These are phyloP conservation scores for Neomonachus schauinslandi DNA, from an alignment of 2,113 vertebrate genomes.

Conservation along the genomic window DNA sequence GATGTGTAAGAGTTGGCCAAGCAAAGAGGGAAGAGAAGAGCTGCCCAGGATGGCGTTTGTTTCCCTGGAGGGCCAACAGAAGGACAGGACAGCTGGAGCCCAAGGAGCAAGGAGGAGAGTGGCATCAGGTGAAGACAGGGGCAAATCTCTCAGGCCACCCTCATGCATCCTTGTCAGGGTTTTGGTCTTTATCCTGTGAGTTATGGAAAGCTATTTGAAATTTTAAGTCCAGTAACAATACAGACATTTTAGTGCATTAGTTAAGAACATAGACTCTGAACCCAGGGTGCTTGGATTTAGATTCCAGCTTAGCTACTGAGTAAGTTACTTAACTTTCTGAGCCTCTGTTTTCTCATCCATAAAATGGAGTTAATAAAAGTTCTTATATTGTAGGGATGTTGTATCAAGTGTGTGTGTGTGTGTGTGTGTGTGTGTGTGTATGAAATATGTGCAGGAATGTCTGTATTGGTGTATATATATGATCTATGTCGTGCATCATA, in stretches of 20 bases:
- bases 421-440: background rate
- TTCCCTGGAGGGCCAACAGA: background rate
- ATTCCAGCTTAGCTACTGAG: background rate
- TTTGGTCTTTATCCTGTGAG: background rate
- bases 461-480: background rate
- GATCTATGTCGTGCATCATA: background rate
- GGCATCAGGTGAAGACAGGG: background rate
- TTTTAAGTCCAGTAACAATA: background rate
- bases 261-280: background rate
- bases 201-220: background rate
- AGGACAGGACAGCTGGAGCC: background rate
- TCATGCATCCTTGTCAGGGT: background rate
- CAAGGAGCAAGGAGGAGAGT: background rate
- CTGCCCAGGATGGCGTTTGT: background rate
- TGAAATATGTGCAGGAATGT: background rate
- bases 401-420: background rate
- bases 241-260: background rate
- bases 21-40: background rate
- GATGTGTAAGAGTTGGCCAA: background rate
- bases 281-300: background rate
- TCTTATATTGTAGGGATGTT: background rate
- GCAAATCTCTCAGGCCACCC: fast-evolving
- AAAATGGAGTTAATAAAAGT: background rate
- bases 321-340: background rate
- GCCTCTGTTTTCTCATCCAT: background rate